phyloP scores from a whole-genome alignment of 2,888 invertebrate species.

The Xestia rhomboidea region DNA sequence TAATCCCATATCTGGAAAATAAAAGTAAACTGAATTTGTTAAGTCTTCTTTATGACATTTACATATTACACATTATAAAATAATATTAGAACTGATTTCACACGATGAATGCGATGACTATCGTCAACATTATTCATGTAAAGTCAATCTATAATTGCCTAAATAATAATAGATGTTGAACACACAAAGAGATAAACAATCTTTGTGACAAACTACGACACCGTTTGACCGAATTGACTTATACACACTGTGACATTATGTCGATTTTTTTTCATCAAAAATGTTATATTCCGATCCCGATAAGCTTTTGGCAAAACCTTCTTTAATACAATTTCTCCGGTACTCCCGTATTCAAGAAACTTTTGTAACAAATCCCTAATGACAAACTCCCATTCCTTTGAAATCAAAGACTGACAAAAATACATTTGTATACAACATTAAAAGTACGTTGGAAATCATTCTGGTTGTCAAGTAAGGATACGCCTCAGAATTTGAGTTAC shows the following conservation, averaged over 20 bases:
- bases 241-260: no score
- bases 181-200: background rate
- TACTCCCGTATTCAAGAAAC: background rate
- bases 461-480: background rate
- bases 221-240: background rate
- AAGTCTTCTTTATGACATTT: background rate
- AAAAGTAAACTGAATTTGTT: background rate
- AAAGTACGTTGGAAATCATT: constrained; percentile 4
- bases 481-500: constrained; percentile 1
- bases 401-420: constrained; percentile 11
- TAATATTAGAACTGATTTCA: no score
- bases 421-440: background rate
- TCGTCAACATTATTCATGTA: no score
- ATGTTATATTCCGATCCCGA: background rate
- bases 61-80: no score
- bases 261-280: background rate
- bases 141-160: background rate
- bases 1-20: background rate
- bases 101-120: background rate
- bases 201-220: background rate
- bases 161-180: background rate
- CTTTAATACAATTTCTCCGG: background rate
- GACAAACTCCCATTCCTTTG: constrained; percentile 3
- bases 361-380: constrained; percentile 14
- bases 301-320: background rate